These are phyloP conservation scores for Drosophila mayri DNA, from an alignment of 1,140 invertebrate genomes.

Conservation along the genomic window DNA sequence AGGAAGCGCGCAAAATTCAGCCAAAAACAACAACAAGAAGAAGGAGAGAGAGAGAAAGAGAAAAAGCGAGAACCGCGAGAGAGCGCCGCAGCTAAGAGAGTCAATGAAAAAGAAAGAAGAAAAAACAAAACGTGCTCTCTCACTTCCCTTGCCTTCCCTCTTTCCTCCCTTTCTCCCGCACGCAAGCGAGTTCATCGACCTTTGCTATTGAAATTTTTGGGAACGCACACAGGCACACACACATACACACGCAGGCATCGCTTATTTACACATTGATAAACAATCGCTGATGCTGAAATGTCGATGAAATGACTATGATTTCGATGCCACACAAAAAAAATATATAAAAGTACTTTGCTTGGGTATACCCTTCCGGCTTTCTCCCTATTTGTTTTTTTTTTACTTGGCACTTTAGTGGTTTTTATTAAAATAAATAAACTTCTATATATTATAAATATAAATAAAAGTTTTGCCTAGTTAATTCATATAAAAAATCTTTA, in stretches of 20 bases:
- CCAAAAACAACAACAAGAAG: slow-evolving; percentile 16
- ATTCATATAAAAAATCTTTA: too few species aligned
- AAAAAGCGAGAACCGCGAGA: not conserved
- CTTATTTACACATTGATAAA: slow-evolving; percentile 82
- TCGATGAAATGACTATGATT: slow-evolving; percentile 50
- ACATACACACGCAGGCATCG: slow-evolving; percentile 9
- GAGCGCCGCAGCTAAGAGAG: slow-evolving; percentile 28
- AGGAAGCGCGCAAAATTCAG: slow-evolving; percentile 67
- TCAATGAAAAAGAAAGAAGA: slow-evolving; percentile 15
- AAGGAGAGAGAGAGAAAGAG: slow-evolving; percentile 36
- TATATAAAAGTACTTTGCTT: not conserved
- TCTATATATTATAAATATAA: not conserved
- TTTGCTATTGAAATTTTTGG: slow-evolving; percentile 85
- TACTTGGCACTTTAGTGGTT: not conserved
- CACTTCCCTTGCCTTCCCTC: slow-evolving; percentile 13
- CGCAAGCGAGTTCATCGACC: slow-evolving; percentile 81
- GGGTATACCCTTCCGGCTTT: slow-evolving; percentile 8
- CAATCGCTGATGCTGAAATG: slow-evolving; percentile 69
- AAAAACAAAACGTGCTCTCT: slow-evolving; percentile 28
- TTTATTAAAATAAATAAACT: not conserved
- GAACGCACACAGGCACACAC: slow-evolving; percentile 56
- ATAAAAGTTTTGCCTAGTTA: too few species aligned
- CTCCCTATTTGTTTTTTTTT: not conserved
- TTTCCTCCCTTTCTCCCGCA: slow-evolving; percentile 21
- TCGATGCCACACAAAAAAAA: slow-evolving; percentile 19